These are phyloP conservation scores for Iguana delicatissima DNA, from an alignment of 2,797 vertebrate genomes.

Conservation along the genomic window DNA sequence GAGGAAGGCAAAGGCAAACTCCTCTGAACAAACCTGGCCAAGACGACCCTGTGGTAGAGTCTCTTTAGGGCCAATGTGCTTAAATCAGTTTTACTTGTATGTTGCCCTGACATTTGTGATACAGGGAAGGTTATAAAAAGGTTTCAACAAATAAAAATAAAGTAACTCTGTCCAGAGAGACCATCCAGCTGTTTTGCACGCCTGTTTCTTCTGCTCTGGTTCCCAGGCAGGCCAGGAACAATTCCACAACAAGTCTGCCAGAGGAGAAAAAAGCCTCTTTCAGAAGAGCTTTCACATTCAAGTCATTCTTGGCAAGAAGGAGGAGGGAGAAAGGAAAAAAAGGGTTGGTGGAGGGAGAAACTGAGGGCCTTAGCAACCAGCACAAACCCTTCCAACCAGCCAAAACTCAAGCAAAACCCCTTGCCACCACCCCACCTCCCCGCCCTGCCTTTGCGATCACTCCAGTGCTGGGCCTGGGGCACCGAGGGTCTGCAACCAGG, in stretches of 20 bases:
- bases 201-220: neutral
- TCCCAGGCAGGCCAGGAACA: neutral
- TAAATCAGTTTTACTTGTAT: too few relatives aligned
- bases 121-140: too few relatives aligned
- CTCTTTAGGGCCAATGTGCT: too few relatives aligned
- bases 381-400: conserved; percentile 2
- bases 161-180: too few relatives aligned
- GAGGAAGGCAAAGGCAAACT: too few relatives aligned
- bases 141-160: too few relatives aligned
- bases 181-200: neutral
- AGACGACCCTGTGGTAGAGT: too few relatives aligned
- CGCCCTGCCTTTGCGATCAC: too few relatives aligned
- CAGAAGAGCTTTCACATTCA: neutral
- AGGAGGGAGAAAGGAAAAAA: neutral
- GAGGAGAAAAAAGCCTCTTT: neutral
- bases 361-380: conserved; percentile 27
- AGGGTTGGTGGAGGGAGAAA: neutral
- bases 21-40: too few relatives aligned
- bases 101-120: too few relatives aligned
- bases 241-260: too few relatives aligned
- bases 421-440: too few relatives aligned
- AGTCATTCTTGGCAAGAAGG: neutral
- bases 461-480: neutral
- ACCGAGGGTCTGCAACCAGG: neutral
- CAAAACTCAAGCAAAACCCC: neutral